Evolutionary conservation across 2,888 invertebrate genomes (phyloP).

Genomic region (Caenorhabditis sulstoni): DNA sequence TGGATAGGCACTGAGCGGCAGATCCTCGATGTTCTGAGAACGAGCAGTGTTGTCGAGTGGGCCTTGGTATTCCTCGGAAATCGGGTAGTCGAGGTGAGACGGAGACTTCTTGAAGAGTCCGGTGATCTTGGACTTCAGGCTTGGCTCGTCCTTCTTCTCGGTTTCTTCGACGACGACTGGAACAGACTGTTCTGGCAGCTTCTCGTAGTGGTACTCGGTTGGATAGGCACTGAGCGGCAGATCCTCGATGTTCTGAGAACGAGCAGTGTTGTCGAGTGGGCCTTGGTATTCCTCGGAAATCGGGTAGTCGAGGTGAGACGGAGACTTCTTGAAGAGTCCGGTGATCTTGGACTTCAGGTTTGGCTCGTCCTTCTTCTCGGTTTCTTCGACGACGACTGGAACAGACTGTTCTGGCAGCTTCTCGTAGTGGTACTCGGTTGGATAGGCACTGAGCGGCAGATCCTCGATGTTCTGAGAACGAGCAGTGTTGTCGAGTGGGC

Average conservation of each 20-base stretch:
- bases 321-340: slow-evolving; percentile 47
- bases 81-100: slow-evolving; percentile 35
- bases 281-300: slow-evolving; percentile 45
- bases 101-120: slow-evolving; percentile 40
- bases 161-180: slow-evolving; percentile 31
- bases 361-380: slow-evolving; percentile 40
- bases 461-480: slow-evolving; percentile 55
- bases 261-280: slow-evolving; percentile 47
- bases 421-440: slow-evolving; percentile 35
- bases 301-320: slow-evolving; percentile 65
- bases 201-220: slow-evolving; percentile 49
- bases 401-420: slow-evolving; percentile 30
- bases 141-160: slow-evolving; percentile 40
- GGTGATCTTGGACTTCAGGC: slow-evolving; percentile 31
- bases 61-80: slow-evolving; percentile 24
- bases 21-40: slow-evolving; percentile 22
- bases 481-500: slow-evolving; percentile 48
- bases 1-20: slow-evolving; percentile 33
- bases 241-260: slow-evolving; percentile 19
- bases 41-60: slow-evolving; percentile 32
- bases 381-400: slow-evolving; percentile 23
- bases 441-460: slow-evolving; percentile 58
- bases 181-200: slow-evolving; percentile 22
- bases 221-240: slow-evolving; percentile 41
- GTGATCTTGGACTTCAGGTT: slow-evolving; percentile 52